Percentiles rank a stretch among this genome's conserved stretches.
Evolutionary conservation across 2,888 invertebrate species (phyloP).

Genomic region (Tinea pellionella): DNA sequence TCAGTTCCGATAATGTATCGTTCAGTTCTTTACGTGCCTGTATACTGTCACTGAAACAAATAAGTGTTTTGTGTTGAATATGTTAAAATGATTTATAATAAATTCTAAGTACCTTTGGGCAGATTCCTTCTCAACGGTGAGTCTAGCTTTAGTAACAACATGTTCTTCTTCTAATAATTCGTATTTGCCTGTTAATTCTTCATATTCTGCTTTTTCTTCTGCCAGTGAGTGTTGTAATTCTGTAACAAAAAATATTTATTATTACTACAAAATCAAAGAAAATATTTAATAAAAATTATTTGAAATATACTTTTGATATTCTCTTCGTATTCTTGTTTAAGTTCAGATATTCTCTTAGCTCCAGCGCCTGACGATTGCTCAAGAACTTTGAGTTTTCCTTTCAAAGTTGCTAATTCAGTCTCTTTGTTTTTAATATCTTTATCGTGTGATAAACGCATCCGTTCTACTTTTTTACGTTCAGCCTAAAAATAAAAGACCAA

Average conservation of each 20-base stretch:
- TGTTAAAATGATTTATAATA: no score
- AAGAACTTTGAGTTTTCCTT: constrained; percentile 76
- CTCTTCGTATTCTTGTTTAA: constrained; percentile 76
- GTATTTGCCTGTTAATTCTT: constrained; percentile 84
- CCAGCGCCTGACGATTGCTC: constrained; percentile 73
- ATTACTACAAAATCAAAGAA: background rate
- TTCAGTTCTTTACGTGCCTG: constrained; percentile 73
- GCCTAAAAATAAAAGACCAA: constrained; percentile 42
- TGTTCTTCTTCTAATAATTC: constrained; percentile 88
- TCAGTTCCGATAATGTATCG: constrained; percentile 72
- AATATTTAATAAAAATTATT: background rate
- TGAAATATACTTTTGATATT: constrained; percentile 73
- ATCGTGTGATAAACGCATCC: constrained; percentile 75
- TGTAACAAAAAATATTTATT: constrained; percentile 33
- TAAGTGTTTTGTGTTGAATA: background rate
- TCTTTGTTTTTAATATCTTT: constrained; percentile 83
- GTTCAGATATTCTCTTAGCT: constrained; percentile 73
- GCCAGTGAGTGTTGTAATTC: constrained; percentile 76
- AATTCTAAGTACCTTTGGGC: constrained; percentile 69
- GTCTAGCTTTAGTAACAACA: constrained; percentile 82
- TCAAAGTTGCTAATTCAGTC: constrained; percentile 79
- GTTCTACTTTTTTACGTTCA: constrained; percentile 75
- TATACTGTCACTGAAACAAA: constrained; percentile 65
- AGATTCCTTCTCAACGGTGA: constrained; percentile 85
- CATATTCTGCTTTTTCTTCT: constrained; percentile 78